phyloP scores from a whole-genome alignment of 1,140 invertebrate genomes.

The Drosophila rhopaloa region DNA sequence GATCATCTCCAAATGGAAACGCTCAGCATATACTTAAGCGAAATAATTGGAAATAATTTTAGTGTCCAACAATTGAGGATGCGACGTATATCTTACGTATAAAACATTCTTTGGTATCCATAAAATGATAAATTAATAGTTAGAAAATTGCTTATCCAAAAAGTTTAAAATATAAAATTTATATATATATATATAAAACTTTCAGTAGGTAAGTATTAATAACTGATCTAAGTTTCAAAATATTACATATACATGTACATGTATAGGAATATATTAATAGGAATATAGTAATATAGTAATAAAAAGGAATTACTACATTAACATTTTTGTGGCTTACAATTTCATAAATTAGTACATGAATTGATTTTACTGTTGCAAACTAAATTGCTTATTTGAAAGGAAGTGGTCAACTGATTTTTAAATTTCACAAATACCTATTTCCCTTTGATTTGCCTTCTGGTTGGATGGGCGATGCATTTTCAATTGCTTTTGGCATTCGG shows the following conservation, averaged over 20 bases:
- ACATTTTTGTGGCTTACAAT: too few species aligned
- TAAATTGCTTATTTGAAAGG: background rate
- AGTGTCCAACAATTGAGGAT: slow-evolving; percentile 16
- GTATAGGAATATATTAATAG: too few species aligned
- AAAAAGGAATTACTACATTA: background rate
- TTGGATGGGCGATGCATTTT: slow-evolving; percentile 3
- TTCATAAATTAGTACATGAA: too few species aligned
- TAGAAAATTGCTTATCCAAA: too few species aligned
- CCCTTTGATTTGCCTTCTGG: slow-evolving; percentile 26
- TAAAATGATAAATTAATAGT: too few species aligned
- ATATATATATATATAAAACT: too few species aligned
- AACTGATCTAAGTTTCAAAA: too few species aligned
- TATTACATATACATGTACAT: too few species aligned
- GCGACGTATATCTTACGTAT: background rate
- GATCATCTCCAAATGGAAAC: slow-evolving; percentile 32
- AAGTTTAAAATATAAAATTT: too few species aligned
- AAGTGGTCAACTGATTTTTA: background rate
- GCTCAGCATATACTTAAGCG: slow-evolving; percentile 12
- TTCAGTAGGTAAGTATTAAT: too few species aligned
- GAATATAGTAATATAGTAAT: background rate
- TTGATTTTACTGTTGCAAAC: too few species aligned
- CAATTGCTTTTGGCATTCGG: slow-evolving; percentile 3
- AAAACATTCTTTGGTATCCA: background rate
- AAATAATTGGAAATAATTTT: slow-evolving; percentile 13
- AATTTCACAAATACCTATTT: background rate